phyloP scores from a whole-genome alignment of 2,888 invertebrate species.

The Argyra leucocephala region DNA sequence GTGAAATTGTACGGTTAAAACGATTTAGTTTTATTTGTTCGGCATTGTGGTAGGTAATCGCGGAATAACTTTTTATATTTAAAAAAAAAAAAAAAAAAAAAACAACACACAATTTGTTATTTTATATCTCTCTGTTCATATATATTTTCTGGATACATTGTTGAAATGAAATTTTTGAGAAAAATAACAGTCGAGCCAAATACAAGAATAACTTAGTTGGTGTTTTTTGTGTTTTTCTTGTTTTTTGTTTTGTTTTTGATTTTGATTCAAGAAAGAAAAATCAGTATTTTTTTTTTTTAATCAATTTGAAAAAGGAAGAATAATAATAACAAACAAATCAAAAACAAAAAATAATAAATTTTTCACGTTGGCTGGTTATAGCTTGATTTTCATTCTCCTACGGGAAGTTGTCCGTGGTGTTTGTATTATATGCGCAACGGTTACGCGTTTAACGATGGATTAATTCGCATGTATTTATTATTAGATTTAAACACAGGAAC shows the following conservation, averaged over 20 bases:
- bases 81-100: no score
- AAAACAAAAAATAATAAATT: neutral
- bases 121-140: no score
- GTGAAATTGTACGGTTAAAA: neutral
- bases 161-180: neutral
- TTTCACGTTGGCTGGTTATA: neutral
- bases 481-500: neutral
- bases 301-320: neutral
- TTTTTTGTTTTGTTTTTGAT: no score
- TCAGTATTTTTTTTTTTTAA: neutral
- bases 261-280: neutral
- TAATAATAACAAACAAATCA: neutral
- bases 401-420: constrained; percentile 9
- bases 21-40: constrained; percentile 1
- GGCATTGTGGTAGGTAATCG: constrained; percentile 3
- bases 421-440: neutral
- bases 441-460: neutral
- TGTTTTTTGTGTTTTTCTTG: no score
- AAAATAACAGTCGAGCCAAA: no score
- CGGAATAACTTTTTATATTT: no score
- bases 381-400: constrained; percentile 8
- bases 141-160: neutral
- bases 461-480: neutral
- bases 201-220: no score
- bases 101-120: no score